Evolutionary conservation across 2,888 invertebrate species (phyloP).

Genomic region (Aphodius sticticus): DNA sequence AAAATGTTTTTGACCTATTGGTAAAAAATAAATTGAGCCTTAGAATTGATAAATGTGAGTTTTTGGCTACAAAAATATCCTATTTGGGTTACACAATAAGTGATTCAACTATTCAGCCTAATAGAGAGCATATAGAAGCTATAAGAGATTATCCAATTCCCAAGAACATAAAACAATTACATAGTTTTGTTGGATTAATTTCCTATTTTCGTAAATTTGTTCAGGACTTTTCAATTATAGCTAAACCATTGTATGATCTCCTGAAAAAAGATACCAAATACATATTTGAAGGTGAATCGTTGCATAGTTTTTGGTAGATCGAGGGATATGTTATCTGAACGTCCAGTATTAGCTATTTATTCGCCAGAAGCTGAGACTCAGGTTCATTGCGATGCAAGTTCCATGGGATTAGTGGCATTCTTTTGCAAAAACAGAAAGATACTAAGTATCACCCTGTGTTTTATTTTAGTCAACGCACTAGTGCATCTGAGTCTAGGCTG

Average conservation of each 20-base stretch:
- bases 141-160: slow-evolving; percentile 25
- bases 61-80: slow-evolving; percentile 22
- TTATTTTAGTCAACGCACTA: no score
- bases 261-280: no score
- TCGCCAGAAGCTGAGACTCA: no score
- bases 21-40: slow-evolving; percentile 22
- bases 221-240: slow-evolving; percentile 22
- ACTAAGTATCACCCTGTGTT: no score
- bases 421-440: no score
- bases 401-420: no score
- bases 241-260: slow-evolving; percentile 27
- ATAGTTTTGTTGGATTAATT: slow-evolving; percentile 26
- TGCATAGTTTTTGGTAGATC: no score
- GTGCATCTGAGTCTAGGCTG: no score
- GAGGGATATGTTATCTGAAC: no score
- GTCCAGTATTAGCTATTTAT: no score
- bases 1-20: slow-evolving; percentile 16
- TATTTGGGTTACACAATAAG: slow-evolving; percentile 27
- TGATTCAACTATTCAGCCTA: slow-evolving; percentile 12
- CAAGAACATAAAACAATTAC: slow-evolving; percentile 25
- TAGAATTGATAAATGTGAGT: slow-evolving; percentile 29
- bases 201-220: slow-evolving; percentile 24
- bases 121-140: slow-evolving; percentile 17
- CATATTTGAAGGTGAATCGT: no score
- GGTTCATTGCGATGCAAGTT: no score